phyloP scores from a whole-genome alignment of 2,113 vertebrate species.

The Balaenoptera acutorostrata region DNA sequence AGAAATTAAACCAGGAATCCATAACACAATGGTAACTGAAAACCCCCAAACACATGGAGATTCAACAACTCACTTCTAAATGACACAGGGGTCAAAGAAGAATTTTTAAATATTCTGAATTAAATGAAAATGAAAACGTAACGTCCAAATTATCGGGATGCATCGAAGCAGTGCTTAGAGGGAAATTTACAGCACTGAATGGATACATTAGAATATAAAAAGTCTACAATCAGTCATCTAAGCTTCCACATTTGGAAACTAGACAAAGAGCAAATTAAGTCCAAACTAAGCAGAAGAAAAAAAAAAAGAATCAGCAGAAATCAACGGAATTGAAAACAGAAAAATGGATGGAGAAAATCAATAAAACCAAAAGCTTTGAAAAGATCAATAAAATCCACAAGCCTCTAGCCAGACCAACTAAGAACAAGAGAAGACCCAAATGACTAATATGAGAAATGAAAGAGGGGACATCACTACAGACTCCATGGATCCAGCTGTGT shows the following conservation, averaged over 20 bases:
- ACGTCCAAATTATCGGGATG: too few relatives aligned
- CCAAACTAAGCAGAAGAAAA: not conserved
- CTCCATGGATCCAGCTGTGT: not conserved
- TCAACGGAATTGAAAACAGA: not conserved
- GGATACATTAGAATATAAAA: not conserved
- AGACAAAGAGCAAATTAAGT: not conserved
- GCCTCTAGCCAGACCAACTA: not conserved
- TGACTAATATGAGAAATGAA: accelerated
- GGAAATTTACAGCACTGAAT: too few relatives aligned
- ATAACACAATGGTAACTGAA: not conserved
- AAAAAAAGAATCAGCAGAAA: not conserved
- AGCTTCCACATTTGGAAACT: not conserved
- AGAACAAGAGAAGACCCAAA: accelerated
- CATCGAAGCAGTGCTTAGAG: not conserved
- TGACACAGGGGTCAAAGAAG: not conserved
- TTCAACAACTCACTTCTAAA: not conserved
- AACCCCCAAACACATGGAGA: not conserved
- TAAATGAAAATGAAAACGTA: not conserved
- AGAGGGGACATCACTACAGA: not conserved
- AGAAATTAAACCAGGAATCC: not conserved
- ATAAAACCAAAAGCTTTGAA: not conserved
- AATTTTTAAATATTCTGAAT: not conserved
- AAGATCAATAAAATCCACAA: not conserved
- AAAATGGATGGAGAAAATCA: not conserved
- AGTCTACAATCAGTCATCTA: not conserved